A percentile compares a stretch with the other conserved stretches of the same genome.
phyloP scores from a whole-genome alignment of 2,888 invertebrate genomes.

The Serripes groenlandicus region DNA sequence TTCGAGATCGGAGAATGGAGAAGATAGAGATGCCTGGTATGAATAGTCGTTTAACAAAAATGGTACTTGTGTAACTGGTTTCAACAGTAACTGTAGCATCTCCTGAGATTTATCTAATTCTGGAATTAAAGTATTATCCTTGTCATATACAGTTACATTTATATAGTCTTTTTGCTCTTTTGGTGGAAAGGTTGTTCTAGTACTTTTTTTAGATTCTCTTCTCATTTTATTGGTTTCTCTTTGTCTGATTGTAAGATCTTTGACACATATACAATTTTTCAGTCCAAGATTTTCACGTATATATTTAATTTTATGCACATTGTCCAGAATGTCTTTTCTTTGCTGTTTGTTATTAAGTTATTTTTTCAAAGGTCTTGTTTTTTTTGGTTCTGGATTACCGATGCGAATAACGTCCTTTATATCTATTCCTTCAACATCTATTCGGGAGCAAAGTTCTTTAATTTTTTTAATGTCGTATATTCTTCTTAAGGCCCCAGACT shows the following conservation, averaged over 20 bases:
- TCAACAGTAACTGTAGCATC: too few relatives aligned
- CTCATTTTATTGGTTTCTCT: background rate
- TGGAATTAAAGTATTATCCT: too few relatives aligned
- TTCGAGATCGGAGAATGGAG: too few relatives aligned
- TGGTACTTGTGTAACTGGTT: background rate
- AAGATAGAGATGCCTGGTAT: too few relatives aligned
- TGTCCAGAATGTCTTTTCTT: background rate
- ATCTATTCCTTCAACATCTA: background rate
- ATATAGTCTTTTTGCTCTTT: background rate
- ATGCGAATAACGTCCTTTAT: background rate
- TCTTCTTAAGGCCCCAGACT: background rate
- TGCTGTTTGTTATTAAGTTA: background rate
- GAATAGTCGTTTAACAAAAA: background rate
- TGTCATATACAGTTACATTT: background rate
- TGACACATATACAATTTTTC: background rate
- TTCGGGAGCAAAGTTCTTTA: background rate
- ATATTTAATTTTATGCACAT: background rate
- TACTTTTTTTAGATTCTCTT: background rate
- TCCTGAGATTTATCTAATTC: too few relatives aligned
- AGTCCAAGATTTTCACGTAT: background rate
- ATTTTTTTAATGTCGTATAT: background rate
- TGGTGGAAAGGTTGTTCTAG: background rate
- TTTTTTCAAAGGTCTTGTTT: background rate
- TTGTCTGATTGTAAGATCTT: background rate
- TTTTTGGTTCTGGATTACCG: background rate